Conservation (phyloP, 2,113 vertebrate genomes). For the Tylochromis polylepis region DNA sequence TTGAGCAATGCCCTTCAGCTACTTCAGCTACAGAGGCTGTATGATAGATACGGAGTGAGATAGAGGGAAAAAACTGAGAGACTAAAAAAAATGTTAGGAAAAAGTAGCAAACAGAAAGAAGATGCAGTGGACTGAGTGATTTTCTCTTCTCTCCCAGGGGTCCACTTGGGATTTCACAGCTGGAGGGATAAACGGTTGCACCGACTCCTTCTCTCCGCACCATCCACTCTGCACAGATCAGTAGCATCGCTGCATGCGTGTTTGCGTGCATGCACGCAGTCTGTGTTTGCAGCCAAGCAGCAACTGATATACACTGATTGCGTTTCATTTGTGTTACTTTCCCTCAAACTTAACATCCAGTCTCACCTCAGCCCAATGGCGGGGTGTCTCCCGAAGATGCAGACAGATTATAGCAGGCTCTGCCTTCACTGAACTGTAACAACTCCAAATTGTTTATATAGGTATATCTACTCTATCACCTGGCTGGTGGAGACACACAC, state of each 20-base stretch:
- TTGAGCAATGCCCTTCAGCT: neutral
- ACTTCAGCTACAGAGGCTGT: neutral
- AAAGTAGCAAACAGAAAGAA: neutral
- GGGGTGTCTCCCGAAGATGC: neutral
- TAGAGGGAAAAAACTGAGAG: neutral
- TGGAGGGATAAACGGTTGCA: neutral
- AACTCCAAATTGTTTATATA: neutral
- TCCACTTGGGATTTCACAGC: slow-evolving; percentile 22
- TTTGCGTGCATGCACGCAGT: neutral
- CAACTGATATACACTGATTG: neutral
- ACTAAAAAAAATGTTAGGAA: neutral
- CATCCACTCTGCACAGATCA: neutral
- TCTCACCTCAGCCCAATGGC: slow-evolving; percentile 19
- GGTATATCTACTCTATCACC: neutral
- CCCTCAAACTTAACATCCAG: slow-evolving; percentile 6
- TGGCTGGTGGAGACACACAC: neutral
- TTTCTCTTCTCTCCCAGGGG: neutral
- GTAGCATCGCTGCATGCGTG: neutral
- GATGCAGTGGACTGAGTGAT: neutral
- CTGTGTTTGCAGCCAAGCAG: neutral
- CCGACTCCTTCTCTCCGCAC: neutral
- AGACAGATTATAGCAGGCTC: slow-evolving; percentile 9
- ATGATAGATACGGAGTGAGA: neutral
- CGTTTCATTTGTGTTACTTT: neutral
- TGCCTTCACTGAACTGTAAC: neutral